Base-by-base conservation (phyloP, 2,888 invertebrate species). In the Diplazon laetatorius region DNA sequence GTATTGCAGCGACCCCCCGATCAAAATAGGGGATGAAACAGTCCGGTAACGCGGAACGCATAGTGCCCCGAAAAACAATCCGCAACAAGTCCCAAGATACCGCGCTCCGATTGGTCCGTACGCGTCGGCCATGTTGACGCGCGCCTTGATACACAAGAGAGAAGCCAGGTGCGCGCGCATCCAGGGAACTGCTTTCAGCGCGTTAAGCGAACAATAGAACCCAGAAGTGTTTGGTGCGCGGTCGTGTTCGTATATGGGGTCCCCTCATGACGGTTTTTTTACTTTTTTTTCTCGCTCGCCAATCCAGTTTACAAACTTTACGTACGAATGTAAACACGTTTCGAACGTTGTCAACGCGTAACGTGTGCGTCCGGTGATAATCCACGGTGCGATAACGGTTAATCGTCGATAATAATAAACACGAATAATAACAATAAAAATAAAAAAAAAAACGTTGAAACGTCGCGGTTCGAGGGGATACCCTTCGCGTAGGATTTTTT, bases 141-240 rank as follows among this genome's bases (percentile, higher is more conserved):
- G 86, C 88, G 89, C 42, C 89, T 76, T 79, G 68, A 88, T 86
- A 89, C 86, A 82, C n/a, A 50, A 63, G 76, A 78, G 73, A 76
- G 82, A 82, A 76, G 84, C 85, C 86, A 86, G 87, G 86, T 91
- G 90, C 89, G 88, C 87, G 90, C 90, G 89, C 89, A 88, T 68
- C 65, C 57, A 60, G 77, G 89, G 89, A 84, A 91, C 91, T 91
- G 91, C 90, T 91, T 91, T 90, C 89, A 87, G 87, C 89, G 89
- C 89, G 89, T 89, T 87, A 87, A 86, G 87, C 87, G 89, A 91
- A 91, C 91, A 91, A 91, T 91, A 91, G 91, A 87, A 86, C 83
- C 87, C 89, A 90, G 90, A 90, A 88, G 90, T 90, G 89, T 88
- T 89, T 88, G 86, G 89, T 89, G 88, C 90, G 90, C 88, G 89